Evolutionary conservation across 2,113 vertebrate species (phyloP).

Genomic region (Chaenocephalus aceratus): DNA sequence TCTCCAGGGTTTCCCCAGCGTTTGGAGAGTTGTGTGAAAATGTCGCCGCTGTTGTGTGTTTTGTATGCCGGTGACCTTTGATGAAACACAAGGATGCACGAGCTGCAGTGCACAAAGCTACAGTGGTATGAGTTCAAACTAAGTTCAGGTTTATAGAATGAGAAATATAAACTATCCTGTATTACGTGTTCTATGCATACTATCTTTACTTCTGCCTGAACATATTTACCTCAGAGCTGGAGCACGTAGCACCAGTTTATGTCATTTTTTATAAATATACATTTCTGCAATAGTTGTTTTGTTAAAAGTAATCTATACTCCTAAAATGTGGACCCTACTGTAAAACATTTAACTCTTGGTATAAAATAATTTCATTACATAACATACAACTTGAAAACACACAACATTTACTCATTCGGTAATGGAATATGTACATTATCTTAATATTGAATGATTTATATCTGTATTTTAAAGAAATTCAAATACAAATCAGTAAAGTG

Average conservation of each 20-base stretch:
- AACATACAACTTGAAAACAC: constrained; percentile 11
- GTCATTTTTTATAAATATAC: neutral
- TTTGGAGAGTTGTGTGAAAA: constrained; percentile 68
- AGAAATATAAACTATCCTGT: constrained; percentile 44
- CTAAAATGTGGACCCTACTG: neutral
- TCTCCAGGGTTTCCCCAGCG: constrained; percentile 66
- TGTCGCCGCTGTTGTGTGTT: constrained; percentile 56
- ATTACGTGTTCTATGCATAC: neutral
- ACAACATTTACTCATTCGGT: constrained; percentile 19
- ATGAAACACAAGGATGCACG: constrained; percentile 58
- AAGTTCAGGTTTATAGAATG: constrained; percentile 38
- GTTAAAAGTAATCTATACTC: constrained; percentile 8
- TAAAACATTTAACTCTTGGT: constrained; percentile 18
- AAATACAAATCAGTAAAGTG: neutral
- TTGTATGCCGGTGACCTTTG: constrained; percentile 75
- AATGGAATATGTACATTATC: constrained; percentile 11
- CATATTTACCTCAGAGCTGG: neutral
- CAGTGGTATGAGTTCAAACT: constrained; percentile 39
- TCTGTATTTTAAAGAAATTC: neutral
- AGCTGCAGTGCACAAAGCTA: constrained; percentile 38
- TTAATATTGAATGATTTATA: neutral
- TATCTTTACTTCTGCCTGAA: neutral
- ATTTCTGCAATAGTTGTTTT: neutral
- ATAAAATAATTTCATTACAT: constrained; percentile 26
- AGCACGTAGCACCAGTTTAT: neutral